phyloP scores from a whole-genome alignment of 2,888 invertebrate genomes.

The Scaeva pyrastri region DNA sequence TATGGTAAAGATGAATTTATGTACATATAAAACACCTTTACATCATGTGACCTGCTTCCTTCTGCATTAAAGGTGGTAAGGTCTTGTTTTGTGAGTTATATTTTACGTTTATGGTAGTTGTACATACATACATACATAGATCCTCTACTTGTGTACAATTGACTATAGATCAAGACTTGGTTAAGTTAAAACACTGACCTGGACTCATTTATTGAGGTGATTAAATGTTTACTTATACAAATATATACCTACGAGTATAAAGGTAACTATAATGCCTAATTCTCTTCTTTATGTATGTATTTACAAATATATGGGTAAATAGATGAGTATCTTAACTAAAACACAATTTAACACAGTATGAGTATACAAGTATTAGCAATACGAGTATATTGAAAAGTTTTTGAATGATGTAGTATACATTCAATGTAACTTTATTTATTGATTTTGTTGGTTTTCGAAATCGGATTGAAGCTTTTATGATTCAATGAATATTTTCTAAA shows the following conservation, averaged over 20 bases:
- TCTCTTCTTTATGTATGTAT: too few relatives aligned
- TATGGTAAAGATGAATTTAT: too few relatives aligned
- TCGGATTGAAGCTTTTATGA: conserved; percentile 53
- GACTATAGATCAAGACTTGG: conserved; percentile 43
- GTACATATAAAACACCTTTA: conserved; percentile 1
- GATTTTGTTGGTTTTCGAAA: conserved; percentile 5
- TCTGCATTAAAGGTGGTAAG: background rate
- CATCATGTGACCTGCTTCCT: conserved; percentile 26
- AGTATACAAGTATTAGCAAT: too few relatives aligned
- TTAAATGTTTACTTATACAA: conserved; percentile 16
- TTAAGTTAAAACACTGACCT: conserved; percentile 48
- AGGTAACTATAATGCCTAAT: background rate
- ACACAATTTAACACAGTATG: too few relatives aligned
- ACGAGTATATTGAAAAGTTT: background rate
- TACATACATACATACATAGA: background rate
- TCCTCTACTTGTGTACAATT: conserved; percentile 6
- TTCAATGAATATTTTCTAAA: conserved; percentile 21
- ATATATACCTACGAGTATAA: background rate
- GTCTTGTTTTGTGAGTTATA: conserved; percentile 12
- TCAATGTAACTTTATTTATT: too few relatives aligned
- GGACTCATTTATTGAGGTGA: conserved; percentile 48
- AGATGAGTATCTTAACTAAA: too few relatives aligned
- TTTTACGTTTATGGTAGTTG: background rate
- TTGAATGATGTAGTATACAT: background rate
- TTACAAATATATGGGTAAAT: too few relatives aligned